Base-by-base conservation (phyloP, 2,797 vertebrate species). In the Brachyalestes nurse region DNA sequence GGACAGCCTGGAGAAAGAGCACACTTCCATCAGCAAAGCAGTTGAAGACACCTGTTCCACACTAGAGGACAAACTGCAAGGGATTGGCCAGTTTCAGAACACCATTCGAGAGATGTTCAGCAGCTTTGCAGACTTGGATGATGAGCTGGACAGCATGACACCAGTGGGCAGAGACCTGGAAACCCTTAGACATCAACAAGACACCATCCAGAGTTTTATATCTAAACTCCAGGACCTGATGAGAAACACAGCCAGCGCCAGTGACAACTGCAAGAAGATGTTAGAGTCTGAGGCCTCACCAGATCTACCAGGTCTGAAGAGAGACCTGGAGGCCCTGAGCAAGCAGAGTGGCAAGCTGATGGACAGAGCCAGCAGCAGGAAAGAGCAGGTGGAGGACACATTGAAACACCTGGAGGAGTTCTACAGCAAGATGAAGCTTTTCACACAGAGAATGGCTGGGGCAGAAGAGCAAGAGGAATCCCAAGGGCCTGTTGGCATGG, bases 41-140 rank as follows among this genome's bases (percentile, higher is more conserved):
- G 90, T 97, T 38, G 96, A 96, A 64, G 95, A 97, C 0, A 94
- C 93, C 5, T 99, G 97, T 86, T 94, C 93, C 0, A 93, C 92
- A 74, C 85, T 99, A 84, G 98, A 99, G 86, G 92, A 95, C 61
- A 99, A 98, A 90, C 95, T 99, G 77, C 98, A 99, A 82, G 97
- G 97, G 75, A 98, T 99, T 0, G 96, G 97, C 0, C 96, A 97
- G 91, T 99, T 99, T 88, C 98, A 99, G 89, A 96, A 97, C 88
- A 96, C 89, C 90, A 98, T 99, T 88, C 94, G 98, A 23, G 97
- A 99, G 89, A 98, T 99, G 97, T 99, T 97, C 88, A 90, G 94
- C 77, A 91, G 92, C 80, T 99, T 99, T 91, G 94, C 98, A 5
- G 98, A 99, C 87, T 94, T 97, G 84, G 98, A 99, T 69, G 98